phyloP scores from a whole-genome alignment of 1,140 invertebrate species.

The Bombus sylvicola region DNA sequence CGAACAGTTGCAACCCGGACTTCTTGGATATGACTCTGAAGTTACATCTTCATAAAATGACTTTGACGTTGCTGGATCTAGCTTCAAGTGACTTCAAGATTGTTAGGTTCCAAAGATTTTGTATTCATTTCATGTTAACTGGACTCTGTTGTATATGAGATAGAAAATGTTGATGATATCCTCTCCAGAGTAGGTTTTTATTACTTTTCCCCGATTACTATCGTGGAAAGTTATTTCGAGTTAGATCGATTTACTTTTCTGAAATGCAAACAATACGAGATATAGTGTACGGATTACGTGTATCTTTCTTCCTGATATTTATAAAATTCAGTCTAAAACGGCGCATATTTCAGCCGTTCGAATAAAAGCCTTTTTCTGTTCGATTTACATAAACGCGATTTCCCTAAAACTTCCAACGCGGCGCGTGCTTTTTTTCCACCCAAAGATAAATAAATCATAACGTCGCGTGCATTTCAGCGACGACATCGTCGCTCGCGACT shows the following conservation, averaged over 20 bases:
- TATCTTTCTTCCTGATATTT: not conserved
- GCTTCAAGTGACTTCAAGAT: not conserved
- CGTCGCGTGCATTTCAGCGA: not conserved
- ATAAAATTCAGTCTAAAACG: not conserved
- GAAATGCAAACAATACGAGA: too few relatives aligned
- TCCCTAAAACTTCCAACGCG: not conserved
- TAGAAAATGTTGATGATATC: too few relatives aligned
- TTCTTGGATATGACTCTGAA: not conserved
- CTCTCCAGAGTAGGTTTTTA: too few relatives aligned
- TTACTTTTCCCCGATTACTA: too few relatives aligned
- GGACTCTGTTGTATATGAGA: too few relatives aligned
- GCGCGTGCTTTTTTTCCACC: not conserved
- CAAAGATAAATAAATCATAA: conserved; percentile 37
- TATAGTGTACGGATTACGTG: too few relatives aligned
- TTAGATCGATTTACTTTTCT: too few relatives aligned
- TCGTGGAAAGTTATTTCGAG: too few relatives aligned
- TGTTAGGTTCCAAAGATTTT: not conserved
- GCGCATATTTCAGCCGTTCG: not conserved
- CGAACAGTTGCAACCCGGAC: not conserved
- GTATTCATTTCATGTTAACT: too few relatives aligned
- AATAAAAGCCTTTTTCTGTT: conserved; percentile 46
- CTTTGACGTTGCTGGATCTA: not conserved
- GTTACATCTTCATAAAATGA: not conserved
- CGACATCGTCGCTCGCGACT: not conserved
- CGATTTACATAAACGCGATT: conserved; percentile 28